Percentiles rank a stretch among this genome's conserved stretches.
These are phyloP conservation scores for Lithophane socia DNA, from an alignment of 2,888 invertebrate species.

Conservation along the genomic window DNA sequence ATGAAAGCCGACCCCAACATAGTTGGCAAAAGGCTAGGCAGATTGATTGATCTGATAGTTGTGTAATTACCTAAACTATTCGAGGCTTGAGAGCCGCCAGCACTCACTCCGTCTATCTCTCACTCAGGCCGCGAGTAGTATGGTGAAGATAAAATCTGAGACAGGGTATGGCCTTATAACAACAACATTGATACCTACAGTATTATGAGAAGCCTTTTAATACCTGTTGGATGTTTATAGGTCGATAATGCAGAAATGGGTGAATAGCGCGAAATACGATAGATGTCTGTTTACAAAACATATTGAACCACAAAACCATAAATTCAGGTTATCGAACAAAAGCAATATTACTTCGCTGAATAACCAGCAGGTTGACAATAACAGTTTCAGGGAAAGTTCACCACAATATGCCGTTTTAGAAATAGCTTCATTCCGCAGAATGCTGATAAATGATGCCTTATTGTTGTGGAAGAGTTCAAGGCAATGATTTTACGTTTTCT, in stretches of 20 bases:
- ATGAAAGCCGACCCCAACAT: no score
- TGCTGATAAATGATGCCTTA: constrained; percentile 21
- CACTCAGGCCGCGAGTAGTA: no score
- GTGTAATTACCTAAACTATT: no score
- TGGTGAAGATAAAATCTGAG: no score
- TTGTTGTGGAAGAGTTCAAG: constrained; percentile 7
- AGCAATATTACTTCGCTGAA: constrained; percentile 28
- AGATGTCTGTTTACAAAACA: background rate
- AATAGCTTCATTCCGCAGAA: constrained; percentile 51
- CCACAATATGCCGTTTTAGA: constrained; percentile 39
- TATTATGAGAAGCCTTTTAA: background rate
- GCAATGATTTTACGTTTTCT: constrained; percentile 10
- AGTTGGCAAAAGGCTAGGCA: no score
- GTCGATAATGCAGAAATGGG: no score
- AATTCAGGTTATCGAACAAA: constrained; percentile 19
- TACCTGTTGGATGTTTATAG: background rate
- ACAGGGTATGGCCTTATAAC: background rate
- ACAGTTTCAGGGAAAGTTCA: constrained; percentile 45
- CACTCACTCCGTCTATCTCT: no score
- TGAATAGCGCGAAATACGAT: background rate
- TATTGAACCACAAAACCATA: background rate
- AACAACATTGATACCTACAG: background rate
- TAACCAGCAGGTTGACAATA: background rate
- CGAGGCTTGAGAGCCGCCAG: no score
- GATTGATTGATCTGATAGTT: no score